Evolutionary conservation across 2,888 invertebrate species (phyloP).

Genomic region (Troilus luridus): DNA sequence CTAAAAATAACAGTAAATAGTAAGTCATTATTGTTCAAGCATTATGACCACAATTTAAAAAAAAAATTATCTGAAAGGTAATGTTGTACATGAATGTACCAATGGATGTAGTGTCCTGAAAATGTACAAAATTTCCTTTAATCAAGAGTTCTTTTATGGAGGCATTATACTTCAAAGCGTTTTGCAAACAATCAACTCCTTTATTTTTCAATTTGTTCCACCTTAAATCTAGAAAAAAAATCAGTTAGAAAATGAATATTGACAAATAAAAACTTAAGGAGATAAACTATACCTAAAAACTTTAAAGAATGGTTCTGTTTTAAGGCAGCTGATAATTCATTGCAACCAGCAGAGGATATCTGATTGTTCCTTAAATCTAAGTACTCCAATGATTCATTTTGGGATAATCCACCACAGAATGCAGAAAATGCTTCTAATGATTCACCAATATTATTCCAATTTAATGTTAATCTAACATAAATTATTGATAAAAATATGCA

Average conservation of each 20-base stretch:
- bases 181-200: constrained; percentile 61
- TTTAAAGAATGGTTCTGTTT: constrained; percentile 59
- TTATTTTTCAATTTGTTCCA: constrained; percentile 63
- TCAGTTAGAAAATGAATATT: background rate
- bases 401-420: constrained; percentile 62
- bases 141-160: constrained; percentile 61
- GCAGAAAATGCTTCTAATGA: constrained; percentile 61
- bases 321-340: constrained; percentile 60
- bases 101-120: background rate
- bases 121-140: constrained; percentile 62
- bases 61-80: background rate
- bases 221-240: constrained; percentile 59
- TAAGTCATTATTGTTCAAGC: background rate
- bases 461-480: constrained; percentile 61
- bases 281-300: constrained; percentile 60
- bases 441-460: constrained; percentile 64
- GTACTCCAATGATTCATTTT: constrained; percentile 60
- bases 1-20: constrained; percentile 33
- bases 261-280: background rate
- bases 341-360: constrained; percentile 60
- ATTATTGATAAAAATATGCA: background rate
- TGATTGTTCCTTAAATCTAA: constrained; percentile 64
- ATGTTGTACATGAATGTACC: too few species aligned
- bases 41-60: background rate
- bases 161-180: constrained; percentile 60